These are phyloP conservation scores for Gallinago jamesoni DNA, from an alignment of 2,113 vertebrate genomes.

Conservation along the genomic window DNA sequence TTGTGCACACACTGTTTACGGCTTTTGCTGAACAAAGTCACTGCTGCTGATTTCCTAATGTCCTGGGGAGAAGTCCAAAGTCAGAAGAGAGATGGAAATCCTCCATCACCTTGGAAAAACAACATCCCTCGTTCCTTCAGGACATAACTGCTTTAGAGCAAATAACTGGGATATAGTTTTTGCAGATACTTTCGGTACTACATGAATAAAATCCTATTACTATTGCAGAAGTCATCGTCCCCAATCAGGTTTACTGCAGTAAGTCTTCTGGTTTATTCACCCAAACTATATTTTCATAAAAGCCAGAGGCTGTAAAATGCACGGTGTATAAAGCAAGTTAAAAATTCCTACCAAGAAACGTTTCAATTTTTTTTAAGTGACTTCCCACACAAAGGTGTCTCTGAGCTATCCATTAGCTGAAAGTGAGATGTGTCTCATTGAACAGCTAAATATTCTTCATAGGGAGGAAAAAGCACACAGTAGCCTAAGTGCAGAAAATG, in stretches of 20 bases:
- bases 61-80: constrained; percentile 5
- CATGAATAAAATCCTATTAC: not conserved
- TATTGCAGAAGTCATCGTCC: not conserved
- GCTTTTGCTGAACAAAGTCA: not conserved
- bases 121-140: not conserved
- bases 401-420: not conserved
- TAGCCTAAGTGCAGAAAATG: not conserved
- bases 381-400: not conserved
- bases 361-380: not conserved
- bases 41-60: not conserved
- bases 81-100: not conserved
- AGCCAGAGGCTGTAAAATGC: constrained; percentile 10
- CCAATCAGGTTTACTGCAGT: not conserved
- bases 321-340: not conserved
- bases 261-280: constrained; percentile 4
- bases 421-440: not conserved
- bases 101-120: constrained; percentile 1
- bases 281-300: not conserved
- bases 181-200: not conserved
- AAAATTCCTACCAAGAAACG: not conserved
- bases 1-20: not conserved
- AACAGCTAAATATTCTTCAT: not conserved
- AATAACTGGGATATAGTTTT: not conserved
- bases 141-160: not conserved
- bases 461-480: not conserved